Evolutionary conservation across 2,797 vertebrate genomes (phyloP), one percentile per base, ranked within the genome.

Genomic region (Acipenser transmontanus): DNA sequence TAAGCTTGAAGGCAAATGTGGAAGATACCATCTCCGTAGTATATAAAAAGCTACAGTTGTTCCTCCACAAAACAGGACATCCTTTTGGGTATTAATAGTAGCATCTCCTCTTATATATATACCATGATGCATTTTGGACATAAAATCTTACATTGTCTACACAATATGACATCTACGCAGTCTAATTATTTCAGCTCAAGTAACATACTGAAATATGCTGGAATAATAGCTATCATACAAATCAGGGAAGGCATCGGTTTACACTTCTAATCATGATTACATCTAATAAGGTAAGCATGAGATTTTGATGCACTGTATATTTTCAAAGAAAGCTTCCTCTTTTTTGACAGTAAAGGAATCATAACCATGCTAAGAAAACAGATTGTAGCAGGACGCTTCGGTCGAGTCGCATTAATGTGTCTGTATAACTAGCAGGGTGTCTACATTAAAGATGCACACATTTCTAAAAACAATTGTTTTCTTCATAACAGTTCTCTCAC

Each of bases 401-500:
- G 60, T 59, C 56, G 7, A 59, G 49, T 8, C n/a, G 2, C 7
- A 7, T 49, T 7, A 17, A 49, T 60, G 56, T 49, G 14, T 8
- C 47, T 48, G 12, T 48, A 49, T 17, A 60, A 1, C 54, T n/a
- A 54, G 6, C 12, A 4, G n/a, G 54, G 65, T 7, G n/a, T 14
- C 12, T 11, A 13, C 14, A 11, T 57, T 57, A 57, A 57, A 13
- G 7, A 11, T n/a, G 7, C 7, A 7, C 54, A n/a, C 54, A 57
- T 57, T 34, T 34, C 2, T 34, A 34, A 34, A 57, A 57, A 57
- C 9, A 3, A 7, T 57, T n/a, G 64, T 73, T 78, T 77, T 69
- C 68, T 77, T 74, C 81, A 81, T 85, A 78, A 79, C 78, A 82
- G 74, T 77, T 78, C 17, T 69, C 63, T 82, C 80, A 73, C 71